phyloP scores from a whole-genome alignment of 2,113 vertebrate genomes.

The Istiophorus platypterus region DNA sequence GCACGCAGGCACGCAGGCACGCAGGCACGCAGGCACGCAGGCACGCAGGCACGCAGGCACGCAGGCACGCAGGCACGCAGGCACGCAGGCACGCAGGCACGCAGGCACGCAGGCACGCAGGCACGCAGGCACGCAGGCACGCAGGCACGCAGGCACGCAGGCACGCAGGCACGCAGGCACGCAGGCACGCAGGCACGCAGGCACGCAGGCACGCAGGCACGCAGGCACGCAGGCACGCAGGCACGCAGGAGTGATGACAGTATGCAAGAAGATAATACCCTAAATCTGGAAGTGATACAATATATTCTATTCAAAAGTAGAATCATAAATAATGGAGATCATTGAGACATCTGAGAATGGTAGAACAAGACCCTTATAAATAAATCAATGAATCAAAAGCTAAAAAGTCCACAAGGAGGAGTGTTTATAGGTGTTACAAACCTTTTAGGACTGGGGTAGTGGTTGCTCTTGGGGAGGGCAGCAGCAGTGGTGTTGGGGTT shows the following conservation, averaged over 20 bases:
- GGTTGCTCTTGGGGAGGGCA: constrained; percentile 91
- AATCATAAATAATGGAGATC: background rate
- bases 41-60: constrained; percentile 54
- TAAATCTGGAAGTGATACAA: background rate
- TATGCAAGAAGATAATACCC: background rate
- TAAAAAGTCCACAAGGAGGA: background rate
- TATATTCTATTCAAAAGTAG: background rate
- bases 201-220: background rate
- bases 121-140: constrained; percentile 4
- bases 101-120: background rate
- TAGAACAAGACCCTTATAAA: background rate
- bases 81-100: background rate
- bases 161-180: constrained; percentile 15
- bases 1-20: background rate
- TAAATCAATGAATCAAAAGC: background rate
- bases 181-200: background rate
- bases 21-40: constrained; percentile 10
- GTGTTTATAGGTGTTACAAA: constrained; percentile 46
- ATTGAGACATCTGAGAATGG: background rate
- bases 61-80: constrained; percentile 6
- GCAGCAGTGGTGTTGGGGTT: constrained; percentile 80
- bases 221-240: constrained; percentile 1
- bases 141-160: constrained; percentile 54
- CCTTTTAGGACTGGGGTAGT: constrained; percentile 98
- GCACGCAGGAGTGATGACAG: too few relatives aligned